Base-by-base conservation (phyloP, 2,113 vertebrate genomes). In the Epinephelus cyanopodus region DNA sequence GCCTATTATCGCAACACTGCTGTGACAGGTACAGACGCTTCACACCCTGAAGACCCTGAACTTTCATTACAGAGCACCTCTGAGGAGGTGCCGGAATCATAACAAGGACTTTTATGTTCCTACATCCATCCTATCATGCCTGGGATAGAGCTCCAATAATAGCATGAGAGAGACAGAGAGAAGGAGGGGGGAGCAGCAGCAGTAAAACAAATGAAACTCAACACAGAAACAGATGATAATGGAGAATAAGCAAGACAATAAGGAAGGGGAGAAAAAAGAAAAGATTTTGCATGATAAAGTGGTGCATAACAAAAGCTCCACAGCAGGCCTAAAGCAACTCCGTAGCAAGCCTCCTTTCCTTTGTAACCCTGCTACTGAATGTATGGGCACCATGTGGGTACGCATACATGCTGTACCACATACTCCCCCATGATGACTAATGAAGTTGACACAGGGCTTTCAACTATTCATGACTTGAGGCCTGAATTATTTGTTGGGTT, bases 361-460 rank as follows among this genome's bases (percentile, higher is more conserved):
- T 93, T 93, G 87, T 93, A 48, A 79, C 77, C 54, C 75, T 13
- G 17, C 85, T 27, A 74, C 86, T 93, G 77, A 89, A 73, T n/a
- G 83, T 61, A 79, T 83, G 78, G 90, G 85, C 90, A 88, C 90
- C 93, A 92, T 93, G 93, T 75, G 83, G 84, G 80, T 83, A 56
- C n/a, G 74, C 83, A 88, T 90, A 79, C 88, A 91, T 89, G 87
- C 92, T 80, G 78, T 77, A 89, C 88, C 74, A 79, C 87, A 37
- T 64, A 84, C 86, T 60, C 89, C 80, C 79, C 83, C 66, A 2
- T 90, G 88, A 91, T 89, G 90, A 89, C 92, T 94, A 94, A 94
- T 92, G 92, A 93, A 93, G 92, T 94, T 94, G 92, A 93, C 92
- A 92, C 92, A 87, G 79, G 77, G 74, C 81, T 93, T 93, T 94